Evolutionary conservation across 1,140 invertebrate species (phyloP).

Genomic region (Drosophila littoralis): DNA sequence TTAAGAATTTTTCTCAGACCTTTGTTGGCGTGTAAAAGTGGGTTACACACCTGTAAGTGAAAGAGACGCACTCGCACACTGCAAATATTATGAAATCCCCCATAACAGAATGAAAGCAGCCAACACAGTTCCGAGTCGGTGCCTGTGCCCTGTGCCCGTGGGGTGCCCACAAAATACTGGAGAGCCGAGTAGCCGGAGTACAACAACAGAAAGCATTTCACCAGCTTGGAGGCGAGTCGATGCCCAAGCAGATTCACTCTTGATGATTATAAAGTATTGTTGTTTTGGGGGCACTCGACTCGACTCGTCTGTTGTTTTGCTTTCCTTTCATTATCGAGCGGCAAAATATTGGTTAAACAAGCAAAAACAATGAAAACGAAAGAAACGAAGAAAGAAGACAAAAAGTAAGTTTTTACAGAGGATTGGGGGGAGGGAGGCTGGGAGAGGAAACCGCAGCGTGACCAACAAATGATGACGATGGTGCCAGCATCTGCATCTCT

Average conservation of each 20-base stretch:
- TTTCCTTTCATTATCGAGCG: constrained; percentile 80
- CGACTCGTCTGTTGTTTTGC: constrained; percentile 55
- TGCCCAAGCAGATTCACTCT: constrained; percentile 71
- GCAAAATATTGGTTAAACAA: constrained; percentile 80
- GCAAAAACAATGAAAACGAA: constrained; percentile 78
- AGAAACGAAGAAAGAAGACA: constrained; percentile 38
- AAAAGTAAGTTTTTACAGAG: constrained; percentile 28
- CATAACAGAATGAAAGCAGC: constrained; percentile 52
- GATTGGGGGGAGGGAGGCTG: neutral
- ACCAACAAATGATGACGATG: constrained; percentile 70
- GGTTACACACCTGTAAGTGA: constrained; percentile 73
- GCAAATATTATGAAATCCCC: constrained; percentile 77
- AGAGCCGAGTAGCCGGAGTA: constrained; percentile 14
- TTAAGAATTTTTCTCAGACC: constrained; percentile 69
- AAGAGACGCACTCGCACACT: constrained; percentile 50
- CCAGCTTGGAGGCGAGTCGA: constrained; percentile 33
- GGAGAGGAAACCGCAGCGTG: constrained; percentile 68
- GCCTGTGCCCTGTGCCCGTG: constrained; percentile 19
- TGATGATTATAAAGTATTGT: constrained; percentile 78
- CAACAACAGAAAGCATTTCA: constrained; percentile 51
- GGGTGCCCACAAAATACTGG: constrained; percentile 20
- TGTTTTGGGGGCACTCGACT: constrained; percentile 59
- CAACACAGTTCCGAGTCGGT: constrained; percentile 24
- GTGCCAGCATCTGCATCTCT: constrained; percentile 72
- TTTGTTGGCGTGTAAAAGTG: constrained; percentile 43